Conservation (phyloP, 2,797 vertebrate species). For the Hyperoplus immaculatus region DNA sequence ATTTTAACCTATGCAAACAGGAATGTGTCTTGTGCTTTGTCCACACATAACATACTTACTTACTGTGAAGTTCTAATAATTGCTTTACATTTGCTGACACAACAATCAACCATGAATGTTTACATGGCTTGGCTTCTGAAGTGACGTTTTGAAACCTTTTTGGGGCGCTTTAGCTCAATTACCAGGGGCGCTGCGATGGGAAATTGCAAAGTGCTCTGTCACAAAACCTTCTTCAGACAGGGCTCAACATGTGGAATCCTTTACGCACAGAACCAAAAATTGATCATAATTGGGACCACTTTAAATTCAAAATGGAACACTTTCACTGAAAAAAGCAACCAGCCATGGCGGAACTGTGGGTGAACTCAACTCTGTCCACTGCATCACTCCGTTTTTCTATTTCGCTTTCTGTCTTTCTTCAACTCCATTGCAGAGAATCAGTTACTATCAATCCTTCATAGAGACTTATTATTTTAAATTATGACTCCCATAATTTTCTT, state of each 20-base stretch:
- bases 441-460: conserved; percentile 15
- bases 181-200: conserved; percentile 48
- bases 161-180: conserved; percentile 61
- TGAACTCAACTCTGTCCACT: conserved; percentile 37
- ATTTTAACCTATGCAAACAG: background rate
- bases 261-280: conserved; percentile 56
- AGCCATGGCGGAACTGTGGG: conserved; percentile 35
- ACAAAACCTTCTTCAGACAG: conserved; percentile 42
- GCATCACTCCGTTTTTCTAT: background rate
- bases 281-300: conserved; percentile 68
- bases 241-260: conserved; percentile 71
- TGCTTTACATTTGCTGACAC: conserved; percentile 35
- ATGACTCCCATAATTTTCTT: conserved; percentile 20
- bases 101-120: conserved; percentile 49
- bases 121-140: conserved; percentile 36
- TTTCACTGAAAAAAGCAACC: conserved; percentile 46
- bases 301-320: conserved; percentile 61
- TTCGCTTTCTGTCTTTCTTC: background rate
- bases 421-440: background rate
- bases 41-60: background rate
- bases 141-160: conserved; percentile 66
- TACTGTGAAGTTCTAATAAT: conserved; percentile 22
- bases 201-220: conserved; percentile 64
- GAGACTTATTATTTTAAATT: conserved; percentile 34
- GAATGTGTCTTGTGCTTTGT: background rate